Base-by-base conservation (phyloP, 2,113 vertebrate genomes). In the Orycteropus afer region DNA sequence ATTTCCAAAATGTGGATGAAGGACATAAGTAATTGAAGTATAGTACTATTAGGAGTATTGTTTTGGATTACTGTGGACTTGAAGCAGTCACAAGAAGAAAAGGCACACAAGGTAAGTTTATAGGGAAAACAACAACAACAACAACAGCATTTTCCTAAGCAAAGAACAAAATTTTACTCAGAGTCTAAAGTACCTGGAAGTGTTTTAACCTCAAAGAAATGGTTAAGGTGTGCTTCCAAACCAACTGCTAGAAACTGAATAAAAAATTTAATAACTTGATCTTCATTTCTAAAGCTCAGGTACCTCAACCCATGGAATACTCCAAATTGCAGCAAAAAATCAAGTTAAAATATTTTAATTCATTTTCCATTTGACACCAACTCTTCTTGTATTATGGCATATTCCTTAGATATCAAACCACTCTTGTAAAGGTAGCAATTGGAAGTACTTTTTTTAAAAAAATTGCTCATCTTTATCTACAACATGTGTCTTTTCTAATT, bases 131-230 rank as follows among this genome's bases (percentile, higher is more conserved):
- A 47, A 42, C 23, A 15, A 9, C 25, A 76, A 9, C 14, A 67
- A n/a, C 15, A n/a, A 27, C 0, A 37, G 9, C 2, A 61, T 32
- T 53, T 3, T 13, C 15, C 69, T 63, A 45, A 69, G 86, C 71
- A 53, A 22, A 59, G 57, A 23, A 87, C 34, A 94, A 79, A 65
- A 69, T 10, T 85, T 65, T 59, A 71, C 40, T 63, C 14, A 81
- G 12, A 83, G 53, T 3, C 59, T 59, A 61, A 74, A 74, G 1
- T 76, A 49, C 57, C 2, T 81, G 4, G 3, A 49, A 80, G 2
- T 86, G 20, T 42, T 84, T 93, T 77, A 57, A 40, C 14, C 22
- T 90, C 65, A 94, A 90, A 93, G 40, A 85, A 42, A 23, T 42
- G 15, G 23, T n/a, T 27, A 89, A 92, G 7, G 18, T 89, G 14